Evolutionary conservation across 2,797 vertebrate species (phyloP).

Genomic region (Otolemur crassicaudatus): DNA sequence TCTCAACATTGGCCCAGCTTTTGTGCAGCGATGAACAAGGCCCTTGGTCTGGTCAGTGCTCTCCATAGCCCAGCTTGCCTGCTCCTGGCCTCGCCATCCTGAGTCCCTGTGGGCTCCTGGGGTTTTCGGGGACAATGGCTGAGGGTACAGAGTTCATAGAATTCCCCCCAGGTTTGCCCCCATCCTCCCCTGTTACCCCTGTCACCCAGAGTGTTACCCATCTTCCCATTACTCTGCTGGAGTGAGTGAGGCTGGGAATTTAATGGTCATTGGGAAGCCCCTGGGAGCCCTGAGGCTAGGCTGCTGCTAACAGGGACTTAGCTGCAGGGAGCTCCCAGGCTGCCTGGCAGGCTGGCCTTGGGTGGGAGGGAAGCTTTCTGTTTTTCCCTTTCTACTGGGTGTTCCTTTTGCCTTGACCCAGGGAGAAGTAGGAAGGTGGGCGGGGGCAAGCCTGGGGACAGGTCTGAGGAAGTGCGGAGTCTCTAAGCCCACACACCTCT

Average conservation of each 20-base stretch:
- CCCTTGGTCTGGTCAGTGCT: not conserved
- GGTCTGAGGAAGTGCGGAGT: not conserved
- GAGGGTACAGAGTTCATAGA: not conserved
- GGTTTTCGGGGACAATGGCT: not conserved
- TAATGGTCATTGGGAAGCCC: not conserved
- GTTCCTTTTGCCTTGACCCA: not conserved
- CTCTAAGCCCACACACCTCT: not conserved
- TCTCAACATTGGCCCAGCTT: not conserved
- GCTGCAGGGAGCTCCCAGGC: not conserved
- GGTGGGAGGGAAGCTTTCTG: not conserved
- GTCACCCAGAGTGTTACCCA: not conserved
- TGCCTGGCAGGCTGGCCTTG: not conserved
- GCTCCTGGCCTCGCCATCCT: not conserved
- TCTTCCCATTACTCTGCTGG: not conserved
- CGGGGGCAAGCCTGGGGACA: not conserved
- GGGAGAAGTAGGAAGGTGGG: not conserved
- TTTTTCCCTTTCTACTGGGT: not conserved
- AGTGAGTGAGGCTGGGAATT: not conserved
- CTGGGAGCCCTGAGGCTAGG: not conserved
- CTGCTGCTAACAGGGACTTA: accelerated
- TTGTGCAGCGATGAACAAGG: not conserved
- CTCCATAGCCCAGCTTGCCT: not conserved
- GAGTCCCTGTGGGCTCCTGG: not conserved
- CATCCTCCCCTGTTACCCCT: too few relatives aligned
- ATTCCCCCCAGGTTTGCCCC: not conserved